Evolutionary conservation across 2,113 vertebrate genomes (phyloP).

Genomic region (Lynx canadensis): DNA sequence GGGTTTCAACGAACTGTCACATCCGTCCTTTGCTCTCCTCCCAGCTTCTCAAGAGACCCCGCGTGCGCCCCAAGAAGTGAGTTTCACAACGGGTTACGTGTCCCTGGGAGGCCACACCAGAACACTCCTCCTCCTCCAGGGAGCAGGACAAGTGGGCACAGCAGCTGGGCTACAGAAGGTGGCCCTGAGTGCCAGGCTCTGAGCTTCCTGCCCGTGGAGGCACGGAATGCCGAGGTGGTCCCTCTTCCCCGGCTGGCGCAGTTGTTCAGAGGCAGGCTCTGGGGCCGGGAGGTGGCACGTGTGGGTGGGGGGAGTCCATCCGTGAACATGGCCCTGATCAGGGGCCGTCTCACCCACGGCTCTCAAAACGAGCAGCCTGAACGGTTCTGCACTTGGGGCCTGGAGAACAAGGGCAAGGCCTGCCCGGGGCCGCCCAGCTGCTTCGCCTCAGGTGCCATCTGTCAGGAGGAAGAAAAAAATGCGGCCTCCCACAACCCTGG

Average conservation of each 20-base stretch:
- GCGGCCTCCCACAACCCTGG: not conserved
- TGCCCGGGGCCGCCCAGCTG: not conserved
- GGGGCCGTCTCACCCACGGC: accelerated
- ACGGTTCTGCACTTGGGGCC: not conserved
- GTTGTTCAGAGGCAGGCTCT: not conserved
- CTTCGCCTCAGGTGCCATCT: not conserved
- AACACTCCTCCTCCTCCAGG: not conserved
- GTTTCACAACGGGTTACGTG: not conserved
- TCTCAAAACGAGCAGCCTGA: not conserved
- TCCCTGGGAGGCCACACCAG: not conserved
- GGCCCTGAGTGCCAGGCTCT: not conserved
- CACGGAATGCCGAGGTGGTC: not conserved
- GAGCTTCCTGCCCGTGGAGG: not conserved
- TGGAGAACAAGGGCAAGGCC: not conserved
- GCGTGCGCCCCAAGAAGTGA: not conserved
- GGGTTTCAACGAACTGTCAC: not conserved
- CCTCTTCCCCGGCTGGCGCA: not conserved
- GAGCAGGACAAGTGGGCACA: not conserved
- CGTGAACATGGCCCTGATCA: not conserved
- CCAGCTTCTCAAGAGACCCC: not conserved
- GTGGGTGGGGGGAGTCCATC: not conserved
- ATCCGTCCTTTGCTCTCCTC: not conserved
- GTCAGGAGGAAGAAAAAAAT: not conserved
- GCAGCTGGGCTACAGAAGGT: no score
- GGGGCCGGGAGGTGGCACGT: not conserved